Conservation (phyloP, 1,140 invertebrate species). For the Cyphomyrmex costatus region DNA sequence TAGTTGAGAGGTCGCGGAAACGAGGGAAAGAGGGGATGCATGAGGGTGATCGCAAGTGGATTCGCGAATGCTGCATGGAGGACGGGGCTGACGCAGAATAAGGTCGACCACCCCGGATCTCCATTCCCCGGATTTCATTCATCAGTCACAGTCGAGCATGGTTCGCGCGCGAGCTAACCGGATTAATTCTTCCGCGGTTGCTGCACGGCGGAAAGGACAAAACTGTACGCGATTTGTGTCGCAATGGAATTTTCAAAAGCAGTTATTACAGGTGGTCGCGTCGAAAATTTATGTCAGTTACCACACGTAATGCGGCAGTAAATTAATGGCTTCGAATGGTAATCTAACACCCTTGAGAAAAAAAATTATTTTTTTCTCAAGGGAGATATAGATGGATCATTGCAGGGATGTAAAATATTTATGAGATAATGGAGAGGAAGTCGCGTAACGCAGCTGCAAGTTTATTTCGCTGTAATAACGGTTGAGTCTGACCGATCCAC, state of each 20-base stretch:
- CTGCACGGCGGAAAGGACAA: background rate
- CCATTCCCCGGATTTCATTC: slow-evolving; percentile 80
- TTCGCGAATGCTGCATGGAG: slow-evolving; percentile 54
- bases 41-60: slow-evolving; percentile 41
- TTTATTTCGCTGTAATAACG: slow-evolving; percentile 15
- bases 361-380: background rate
- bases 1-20: slow-evolving; percentile 29
- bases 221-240: slow-evolving; percentile 1
- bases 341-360: background rate
- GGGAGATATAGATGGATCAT: background rate
- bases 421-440: background rate
- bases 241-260: slow-evolving; percentile 17
- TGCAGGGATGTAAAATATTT: background rate
- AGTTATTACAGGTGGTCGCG: slow-evolving; percentile 10
- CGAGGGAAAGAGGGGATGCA: background rate
- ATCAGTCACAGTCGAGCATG: slow-evolving; percentile 79
- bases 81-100: slow-evolving; percentile 75
- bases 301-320: background rate
- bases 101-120: slow-evolving; percentile 81
- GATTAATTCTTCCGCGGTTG: slow-evolving; percentile 69
- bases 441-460: too few relatives aligned
- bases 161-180: slow-evolving; percentile 49
- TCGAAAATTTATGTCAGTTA: slow-evolving; percentile 1
- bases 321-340: slow-evolving; percentile 26
- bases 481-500: background rate